These are phyloP conservation scores for Anser cygnoides DNA, from an alignment of 2,113 vertebrate genomes.

Conservation along the genomic window DNA sequence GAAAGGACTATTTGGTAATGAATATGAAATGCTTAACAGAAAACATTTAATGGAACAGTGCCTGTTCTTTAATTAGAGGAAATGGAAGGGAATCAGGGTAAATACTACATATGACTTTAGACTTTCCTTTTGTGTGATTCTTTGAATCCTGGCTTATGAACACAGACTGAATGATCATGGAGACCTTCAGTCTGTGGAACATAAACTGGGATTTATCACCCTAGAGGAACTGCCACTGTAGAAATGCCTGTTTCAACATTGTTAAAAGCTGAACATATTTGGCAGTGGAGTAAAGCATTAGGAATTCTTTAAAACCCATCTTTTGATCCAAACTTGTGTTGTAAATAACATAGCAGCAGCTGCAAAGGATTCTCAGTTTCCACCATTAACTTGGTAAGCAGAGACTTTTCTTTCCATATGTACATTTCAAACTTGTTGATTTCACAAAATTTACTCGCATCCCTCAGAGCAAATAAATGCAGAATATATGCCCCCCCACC, in stretches of 20 bases:
- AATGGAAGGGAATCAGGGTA: neutral
- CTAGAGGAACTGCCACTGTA: slow-evolving; percentile 62
- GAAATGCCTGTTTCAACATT: slow-evolving; percentile 65
- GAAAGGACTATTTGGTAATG: slow-evolving; percentile 13
- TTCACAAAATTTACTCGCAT: neutral
- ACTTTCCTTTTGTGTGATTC: slow-evolving; percentile 19
- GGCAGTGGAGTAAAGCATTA: slow-evolving; percentile 62
- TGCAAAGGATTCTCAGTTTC: slow-evolving; percentile 40
- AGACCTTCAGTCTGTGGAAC: slow-evolving; percentile 37
- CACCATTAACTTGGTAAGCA: neutral
- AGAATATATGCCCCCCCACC: neutral
- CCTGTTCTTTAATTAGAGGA: neutral
- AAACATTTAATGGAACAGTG: slow-evolving; percentile 1
- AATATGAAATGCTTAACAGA: neutral
- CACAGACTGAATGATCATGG: slow-evolving; percentile 27
- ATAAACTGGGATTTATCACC: slow-evolving; percentile 68
- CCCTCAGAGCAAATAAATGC: neutral
- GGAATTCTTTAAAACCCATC: slow-evolving; percentile 55
- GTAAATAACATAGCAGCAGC: slow-evolving; percentile 62
- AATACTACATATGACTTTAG: slow-evolving; percentile 9
- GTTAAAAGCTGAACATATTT: slow-evolving; percentile 61
- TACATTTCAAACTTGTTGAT: neutral
- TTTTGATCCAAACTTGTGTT: slow-evolving; percentile 65
- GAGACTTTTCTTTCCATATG: neutral
- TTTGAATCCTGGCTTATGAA: slow-evolving; percentile 17